A percentile compares a stretch with the other conserved stretches of the same genome.
phyloP scores from a whole-genome alignment of 2,797 vertebrate genomes.

The Otolemur crassicaudatus region DNA sequence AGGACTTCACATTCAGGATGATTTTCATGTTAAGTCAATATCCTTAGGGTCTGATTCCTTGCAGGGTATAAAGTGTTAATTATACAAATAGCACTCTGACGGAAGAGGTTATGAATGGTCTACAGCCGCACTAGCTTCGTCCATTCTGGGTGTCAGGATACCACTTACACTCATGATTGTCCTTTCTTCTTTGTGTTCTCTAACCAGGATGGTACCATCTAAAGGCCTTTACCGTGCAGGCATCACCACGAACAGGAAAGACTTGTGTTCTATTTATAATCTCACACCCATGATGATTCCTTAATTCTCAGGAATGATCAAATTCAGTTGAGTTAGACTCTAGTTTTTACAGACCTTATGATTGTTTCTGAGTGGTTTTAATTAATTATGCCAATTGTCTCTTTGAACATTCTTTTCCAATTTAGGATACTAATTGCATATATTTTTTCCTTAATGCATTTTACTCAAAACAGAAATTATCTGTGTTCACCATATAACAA shows the following conservation, averaged over 20 bases:
- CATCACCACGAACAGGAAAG: background rate
- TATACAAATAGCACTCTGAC: background rate
- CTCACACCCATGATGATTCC: background rate
- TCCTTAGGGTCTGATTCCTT: background rate
- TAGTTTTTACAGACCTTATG: background rate
- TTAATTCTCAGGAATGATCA: background rate
- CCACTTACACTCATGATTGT: background rate
- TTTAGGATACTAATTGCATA: background rate
- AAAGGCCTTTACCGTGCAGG: background rate
- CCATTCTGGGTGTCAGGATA: background rate
- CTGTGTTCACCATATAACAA: conserved; percentile 27
- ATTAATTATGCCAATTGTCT: conserved; percentile 21
- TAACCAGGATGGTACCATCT: background rate
- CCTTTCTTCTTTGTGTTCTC: background rate
- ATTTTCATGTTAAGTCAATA: background rate
- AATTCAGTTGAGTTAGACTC: background rate
- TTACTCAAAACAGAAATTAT: conserved; percentile 43
- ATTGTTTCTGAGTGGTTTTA: background rate
- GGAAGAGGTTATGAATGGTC: background rate
- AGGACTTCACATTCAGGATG: background rate
- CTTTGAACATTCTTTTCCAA: background rate
- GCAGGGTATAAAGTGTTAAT: background rate
- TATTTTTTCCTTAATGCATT: background rate
- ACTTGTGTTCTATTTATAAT: background rate
- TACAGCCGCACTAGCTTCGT: background rate